Evolutionary conservation across 2,888 invertebrate species (phyloP).

Genomic region (Epinotia ramella): DNA sequence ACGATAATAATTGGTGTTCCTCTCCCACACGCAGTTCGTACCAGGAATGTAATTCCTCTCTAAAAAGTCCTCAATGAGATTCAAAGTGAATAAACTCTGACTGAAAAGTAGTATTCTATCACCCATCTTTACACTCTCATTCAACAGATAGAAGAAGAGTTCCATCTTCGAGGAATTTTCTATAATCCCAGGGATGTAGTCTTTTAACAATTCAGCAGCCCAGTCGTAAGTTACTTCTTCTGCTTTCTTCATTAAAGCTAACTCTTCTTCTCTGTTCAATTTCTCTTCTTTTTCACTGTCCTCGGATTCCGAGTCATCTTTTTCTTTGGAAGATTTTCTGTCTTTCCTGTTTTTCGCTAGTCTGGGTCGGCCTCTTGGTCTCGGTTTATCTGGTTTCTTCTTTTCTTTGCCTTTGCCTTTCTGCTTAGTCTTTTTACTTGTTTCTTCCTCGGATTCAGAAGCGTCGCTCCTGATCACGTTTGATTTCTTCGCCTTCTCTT

Average conservation of each 20-base stretch:
- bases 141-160: slow-evolving; percentile 95
- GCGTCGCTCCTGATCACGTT: slow-evolving; percentile 63
- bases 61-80: slow-evolving; percentile 97
- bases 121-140: slow-evolving; percentile 93
- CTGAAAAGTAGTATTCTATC: slow-evolving; percentile 98
- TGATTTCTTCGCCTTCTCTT: slow-evolving; percentile 56
- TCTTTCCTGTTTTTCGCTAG: slow-evolving; percentile 76
- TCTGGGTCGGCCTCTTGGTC: slow-evolving; percentile 70
- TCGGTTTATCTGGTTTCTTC: slow-evolving; percentile 70
- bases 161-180: slow-evolving; percentile 98
- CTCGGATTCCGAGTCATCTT: slow-evolving; percentile 83
- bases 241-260: slow-evolving; percentile 87
- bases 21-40: slow-evolving; percentile 91
- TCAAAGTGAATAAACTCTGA: slow-evolving; percentile 97
- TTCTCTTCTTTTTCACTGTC: slow-evolving; percentile 86
- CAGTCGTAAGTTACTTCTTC: slow-evolving; percentile 95
- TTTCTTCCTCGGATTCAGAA: slow-evolving; percentile 71
- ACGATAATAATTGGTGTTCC: slow-evolving; percentile 96
- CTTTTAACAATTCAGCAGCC: slow-evolving; percentile 93
- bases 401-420: slow-evolving; percentile 67
- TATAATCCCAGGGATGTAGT: slow-evolving; percentile 94
- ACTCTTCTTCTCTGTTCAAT: slow-evolving; percentile 84
- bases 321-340: slow-evolving; percentile 77
- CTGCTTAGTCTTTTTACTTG: slow-evolving; percentile 65
- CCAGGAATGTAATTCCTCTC: slow-evolving; percentile 89